phyloP scores from a whole-genome alignment of 2,888 invertebrate genomes.

The Drosophila meridiana region DNA sequence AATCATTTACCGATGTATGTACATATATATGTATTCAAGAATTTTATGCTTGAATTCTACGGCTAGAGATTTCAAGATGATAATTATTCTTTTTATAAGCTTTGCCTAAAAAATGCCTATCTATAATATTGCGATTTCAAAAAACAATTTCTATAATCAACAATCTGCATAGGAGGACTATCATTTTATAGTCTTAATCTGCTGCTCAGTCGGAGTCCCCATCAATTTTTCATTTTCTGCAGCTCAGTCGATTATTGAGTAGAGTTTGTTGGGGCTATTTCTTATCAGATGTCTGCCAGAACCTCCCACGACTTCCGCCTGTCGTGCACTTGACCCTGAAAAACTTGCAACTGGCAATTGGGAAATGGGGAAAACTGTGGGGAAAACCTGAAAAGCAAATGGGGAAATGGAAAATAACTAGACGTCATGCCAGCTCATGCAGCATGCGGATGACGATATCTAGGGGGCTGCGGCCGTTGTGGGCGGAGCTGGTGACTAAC shows the following conservation, averaged over 20 bases:
- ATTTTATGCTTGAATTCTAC: neutral
- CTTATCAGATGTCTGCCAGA: constrained; percentile 38
- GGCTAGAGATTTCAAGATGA: neutral
- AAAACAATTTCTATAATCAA: neutral
- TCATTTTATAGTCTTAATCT: neutral
- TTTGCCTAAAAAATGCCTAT: neutral
- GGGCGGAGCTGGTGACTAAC: constrained; percentile 2
- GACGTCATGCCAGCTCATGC: constrained; percentile 63
- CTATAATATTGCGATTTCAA: neutral
- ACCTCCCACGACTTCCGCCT: constrained; percentile 32
- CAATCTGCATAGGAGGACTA: neutral
- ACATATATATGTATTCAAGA: neutral
- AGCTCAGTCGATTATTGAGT: neutral
- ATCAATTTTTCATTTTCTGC: neutral
- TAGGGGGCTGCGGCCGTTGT: neutral
- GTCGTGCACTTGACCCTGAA: constrained; percentile 63
- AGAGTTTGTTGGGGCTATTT: constrained; percentile 5
- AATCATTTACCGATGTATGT: neutral
- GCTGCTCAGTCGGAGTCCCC: neutral
- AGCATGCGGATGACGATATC: constrained; percentile 50
- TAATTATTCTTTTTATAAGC: neutral
- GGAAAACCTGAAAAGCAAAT: constrained; percentile 26
- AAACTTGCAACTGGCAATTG: constrained; percentile 25
- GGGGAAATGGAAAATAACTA: constrained; percentile 65
- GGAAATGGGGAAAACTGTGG: constrained; percentile 12